Evolutionary conservation across 1,140 invertebrate genomes (phyloP), one percentile per base, ranked within the genome.

Genomic region (Eulimnadia texana): DNA sequence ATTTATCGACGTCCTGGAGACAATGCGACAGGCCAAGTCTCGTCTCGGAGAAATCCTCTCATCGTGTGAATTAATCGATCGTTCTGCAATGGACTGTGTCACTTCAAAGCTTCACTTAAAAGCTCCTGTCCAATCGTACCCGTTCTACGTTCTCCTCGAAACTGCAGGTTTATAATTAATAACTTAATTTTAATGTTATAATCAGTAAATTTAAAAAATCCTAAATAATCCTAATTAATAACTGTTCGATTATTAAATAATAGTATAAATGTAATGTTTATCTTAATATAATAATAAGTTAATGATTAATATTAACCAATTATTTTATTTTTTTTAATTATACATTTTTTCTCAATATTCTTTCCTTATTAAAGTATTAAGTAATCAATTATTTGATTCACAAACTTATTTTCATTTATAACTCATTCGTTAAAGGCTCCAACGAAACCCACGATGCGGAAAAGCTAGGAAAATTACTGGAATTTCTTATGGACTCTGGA

Each of bases 141-240:
- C 86, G 2, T 96, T 95, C 73, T 96, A 97, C 70, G 83, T 94
- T 67, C 69, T 98, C 0, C 81, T 97, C 56, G 93, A 98, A 75
- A 90, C 90, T 0, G 85, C 89, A 19, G 91, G 91, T 63, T 24
- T 63, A 56, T 52, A 67, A 66, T 58, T 9, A 42, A 6, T 42
- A 6, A 16, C 33, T 42, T 6, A 42, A 9, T 42, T 9, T 9
- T 16, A 6, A 42, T 42, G n/a, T n/a, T n/a, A n/a, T n/a, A n/a
- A n/a, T n/a, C n/a, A n/a, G n/a, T n/a, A n/a, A n/a, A n/a, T n/a
- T n/a, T n/a, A n/a, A n/a, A n/a, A n/a, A n/a, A n/a, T n/a, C n/a
- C n/a, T n/a, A n/a, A n/a, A n/a, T n/a, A n/a, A n/a, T n/a, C n/a
- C n/a, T n/a, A n/a, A n/a, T n/a, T n/a, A n/a, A n/a, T n/a, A n/a